These are phyloP conservation scores for Microplitis manilae DNA, from an alignment of 2,888 invertebrate species.

Conservation along the genomic window DNA sequence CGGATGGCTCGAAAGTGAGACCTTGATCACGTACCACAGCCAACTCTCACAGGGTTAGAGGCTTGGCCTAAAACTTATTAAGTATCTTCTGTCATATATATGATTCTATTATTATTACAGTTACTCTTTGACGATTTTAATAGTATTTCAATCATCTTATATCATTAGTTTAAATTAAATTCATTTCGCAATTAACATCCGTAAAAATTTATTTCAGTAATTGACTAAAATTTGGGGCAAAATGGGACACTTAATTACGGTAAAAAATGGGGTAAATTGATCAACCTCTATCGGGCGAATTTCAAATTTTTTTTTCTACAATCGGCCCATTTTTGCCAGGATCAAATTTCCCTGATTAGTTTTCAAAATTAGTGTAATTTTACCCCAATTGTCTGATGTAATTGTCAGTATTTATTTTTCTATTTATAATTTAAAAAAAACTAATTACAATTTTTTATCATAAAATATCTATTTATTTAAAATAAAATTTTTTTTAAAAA, in stretches of 20 bases:
- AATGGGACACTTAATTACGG: too few species aligned
- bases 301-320: too few species aligned
- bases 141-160: not conserved
- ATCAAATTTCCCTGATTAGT: too few species aligned
- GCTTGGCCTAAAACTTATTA: conserved; percentile 46
- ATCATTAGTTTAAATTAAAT: not conserved
- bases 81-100: not conserved
- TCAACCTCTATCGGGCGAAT: too few species aligned
- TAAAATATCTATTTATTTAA: not conserved
- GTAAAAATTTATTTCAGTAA: too few species aligned
- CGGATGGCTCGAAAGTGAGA: conserved; percentile 61
- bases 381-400: too few species aligned
- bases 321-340: too few species aligned
- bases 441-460: not conserved
- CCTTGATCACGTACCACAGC: conserved; percentile 62
- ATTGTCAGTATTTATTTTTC: not conserved
- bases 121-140: not conserved
- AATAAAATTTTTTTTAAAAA: not conserved
- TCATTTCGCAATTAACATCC: not conserved
- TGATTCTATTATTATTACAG: not conserved
- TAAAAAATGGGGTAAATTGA: too few species aligned
- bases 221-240: too few species aligned
- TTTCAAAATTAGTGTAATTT: too few species aligned
- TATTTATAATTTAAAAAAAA: not conserved
- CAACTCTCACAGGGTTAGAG: conserved; percentile 44